These are phyloP conservation scores for Scaptomyza hsui DNA, from an alignment of 1,140 invertebrate species.

Conservation along the genomic window DNA sequence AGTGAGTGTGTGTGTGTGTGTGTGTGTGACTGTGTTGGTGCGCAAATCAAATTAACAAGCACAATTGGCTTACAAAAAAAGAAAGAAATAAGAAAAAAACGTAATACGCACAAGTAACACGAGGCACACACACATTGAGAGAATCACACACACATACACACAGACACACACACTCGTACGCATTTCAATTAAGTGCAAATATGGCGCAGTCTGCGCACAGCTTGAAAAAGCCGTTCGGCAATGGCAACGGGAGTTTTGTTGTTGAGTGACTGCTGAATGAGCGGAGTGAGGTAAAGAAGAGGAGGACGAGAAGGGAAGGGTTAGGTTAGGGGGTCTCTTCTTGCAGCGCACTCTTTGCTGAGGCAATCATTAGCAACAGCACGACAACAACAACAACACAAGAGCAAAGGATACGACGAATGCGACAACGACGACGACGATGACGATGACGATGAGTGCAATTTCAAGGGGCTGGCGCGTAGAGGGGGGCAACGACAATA, in stretches of 20 bases:
- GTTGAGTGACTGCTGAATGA: conserved; percentile 6
- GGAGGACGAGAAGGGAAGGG: not conserved
- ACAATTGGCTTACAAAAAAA: conserved; percentile 68
- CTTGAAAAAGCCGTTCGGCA: conserved; percentile 55
- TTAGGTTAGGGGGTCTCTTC: conserved; percentile 1
- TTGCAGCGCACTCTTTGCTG: conserved; percentile 35
- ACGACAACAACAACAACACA: conserved; percentile 42
- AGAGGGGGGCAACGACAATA: not conserved
- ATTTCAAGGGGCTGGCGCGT: conserved; percentile 10
- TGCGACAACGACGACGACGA: conserved; percentile 8
- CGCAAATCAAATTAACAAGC: conserved; percentile 78
- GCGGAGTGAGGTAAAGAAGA: not conserved
- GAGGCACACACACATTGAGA: conserved; percentile 37
- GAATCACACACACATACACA: conserved; percentile 6
- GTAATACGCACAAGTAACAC: conserved; percentile 66
- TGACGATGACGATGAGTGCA: conserved; percentile 32
- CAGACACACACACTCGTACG: conserved; percentile 40
- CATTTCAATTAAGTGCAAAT: conserved; percentile 80
- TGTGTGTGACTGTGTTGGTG: conserved; percentile 36
- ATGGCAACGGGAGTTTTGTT: conserved; percentile 27
- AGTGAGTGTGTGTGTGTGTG: conserved; percentile 13
- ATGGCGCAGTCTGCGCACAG: conserved; percentile 72
- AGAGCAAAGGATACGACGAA: conserved; percentile 33
- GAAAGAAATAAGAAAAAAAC: conserved; percentile 21
- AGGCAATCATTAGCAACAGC: conserved; percentile 79